Conservation (phyloP, 1,140 invertebrate genomes). For the Tetramorium parvispinum region DNA sequence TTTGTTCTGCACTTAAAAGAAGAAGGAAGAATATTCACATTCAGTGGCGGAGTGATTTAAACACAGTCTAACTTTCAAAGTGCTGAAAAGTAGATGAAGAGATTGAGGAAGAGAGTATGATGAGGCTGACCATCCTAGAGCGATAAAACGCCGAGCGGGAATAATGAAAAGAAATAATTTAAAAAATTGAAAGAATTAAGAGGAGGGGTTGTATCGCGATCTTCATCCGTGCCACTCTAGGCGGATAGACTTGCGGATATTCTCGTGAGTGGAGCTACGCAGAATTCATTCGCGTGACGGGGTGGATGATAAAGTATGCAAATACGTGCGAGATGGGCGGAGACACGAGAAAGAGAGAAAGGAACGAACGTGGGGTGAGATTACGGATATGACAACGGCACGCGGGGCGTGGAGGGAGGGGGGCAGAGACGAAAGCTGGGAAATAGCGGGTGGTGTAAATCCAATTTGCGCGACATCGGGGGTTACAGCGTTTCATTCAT, state of each 20-base stretch:
- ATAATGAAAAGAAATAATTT: constrained; percentile 42
- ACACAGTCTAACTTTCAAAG: constrained; percentile 30
- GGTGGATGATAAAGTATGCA: constrained; percentile 76
- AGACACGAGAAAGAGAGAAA: constrained; percentile 13
- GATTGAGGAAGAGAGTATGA: background rate
- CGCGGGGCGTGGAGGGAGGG: background rate
- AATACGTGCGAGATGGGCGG: constrained; percentile 61
- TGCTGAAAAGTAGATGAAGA: background rate
- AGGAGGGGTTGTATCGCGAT: background rate
- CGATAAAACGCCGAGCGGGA: background rate
- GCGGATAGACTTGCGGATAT: constrained; percentile 62
- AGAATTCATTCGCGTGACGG: constrained; percentile 50
- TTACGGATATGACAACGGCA: constrained; percentile 66
- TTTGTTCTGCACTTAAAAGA: background rate
- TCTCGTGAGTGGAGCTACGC: constrained; percentile 55
- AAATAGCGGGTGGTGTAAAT: constrained; percentile 77
- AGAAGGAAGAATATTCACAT: background rate
- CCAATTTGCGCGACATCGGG: constrained; percentile 77
- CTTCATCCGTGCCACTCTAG: constrained; percentile 42
- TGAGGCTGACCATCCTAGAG: constrained; percentile 1
- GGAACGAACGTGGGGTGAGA: constrained; percentile 53
- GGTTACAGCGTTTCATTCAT: constrained; percentile 78
- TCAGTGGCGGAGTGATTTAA: constrained; percentile 11
- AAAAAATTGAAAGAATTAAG: constrained; percentile 15
- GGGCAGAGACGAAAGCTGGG: constrained; percentile 48